These are phyloP conservation scores for Lacanobia wlatinum DNA, from an alignment of 2,888 invertebrate species.

Conservation along the genomic window DNA sequence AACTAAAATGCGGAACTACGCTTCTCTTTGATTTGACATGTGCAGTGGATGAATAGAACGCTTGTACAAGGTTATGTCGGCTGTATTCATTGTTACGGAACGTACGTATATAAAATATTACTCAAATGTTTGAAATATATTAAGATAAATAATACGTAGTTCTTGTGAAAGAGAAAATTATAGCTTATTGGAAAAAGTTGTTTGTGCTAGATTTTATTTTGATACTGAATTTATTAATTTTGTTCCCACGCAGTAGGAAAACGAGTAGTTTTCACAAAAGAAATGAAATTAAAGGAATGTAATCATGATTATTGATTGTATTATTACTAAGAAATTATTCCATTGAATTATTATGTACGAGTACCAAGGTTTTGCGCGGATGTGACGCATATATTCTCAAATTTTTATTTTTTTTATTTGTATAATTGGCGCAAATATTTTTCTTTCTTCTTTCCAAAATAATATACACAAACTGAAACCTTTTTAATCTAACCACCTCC, in stretches of 20 bases:
- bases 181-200: not conserved
- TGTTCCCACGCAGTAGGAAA: not conserved
- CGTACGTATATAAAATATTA: too few species aligned
- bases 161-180: not conserved
- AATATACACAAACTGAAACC: too few species aligned
- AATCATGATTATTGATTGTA: not conserved
- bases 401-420: too few species aligned
- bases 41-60: slow-evolving; percentile 4
- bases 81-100: not conserved
- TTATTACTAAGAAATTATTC: not conserved
- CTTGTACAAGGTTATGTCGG: slow-evolving; percentile 5
- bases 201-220: not conserved
- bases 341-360: not conserved
- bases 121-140: not conserved
- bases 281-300: not conserved
- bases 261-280: not conserved
- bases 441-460: too few species aligned
- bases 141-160: not conserved
- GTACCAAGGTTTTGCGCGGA: not conserved
- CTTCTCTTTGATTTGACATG: slow-evolving; percentile 16
- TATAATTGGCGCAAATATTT: too few species aligned
- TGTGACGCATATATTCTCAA: too few species aligned
- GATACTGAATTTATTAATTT: not conserved
- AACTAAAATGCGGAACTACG: slow-evolving; percentile 18
- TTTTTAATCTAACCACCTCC: too few species aligned